Base-by-base conservation (phyloP, 2,888 invertebrate genomes). In the Cataglyphis livida region DNA sequence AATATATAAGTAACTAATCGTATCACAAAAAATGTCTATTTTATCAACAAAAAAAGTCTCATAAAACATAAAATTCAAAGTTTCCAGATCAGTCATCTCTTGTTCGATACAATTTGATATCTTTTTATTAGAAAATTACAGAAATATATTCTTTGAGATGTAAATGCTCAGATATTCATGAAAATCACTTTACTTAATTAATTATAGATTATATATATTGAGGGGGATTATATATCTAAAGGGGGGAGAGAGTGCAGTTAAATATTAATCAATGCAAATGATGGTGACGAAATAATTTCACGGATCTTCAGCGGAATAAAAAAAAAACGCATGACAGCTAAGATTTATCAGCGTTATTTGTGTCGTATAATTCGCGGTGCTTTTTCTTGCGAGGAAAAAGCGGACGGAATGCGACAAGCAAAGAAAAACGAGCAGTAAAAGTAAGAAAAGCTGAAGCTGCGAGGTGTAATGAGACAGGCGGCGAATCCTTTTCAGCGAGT, bases 301-400 rank as follows among this genome's bases (percentile, higher is more conserved):
- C 74, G 18, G 35, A 75, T 65, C 38, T 38, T 65, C 12, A 3
- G n/a, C 18, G 10, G 10, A 62, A 62, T 32, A 44, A 64, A 75
- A 62, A 21, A 64, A 75, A 75, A 64, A 25, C 15, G 62, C n/a
- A 59, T 15, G 35, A 18, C 6, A 35, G 12, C 28, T 18, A 64
- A 75, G 12, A 75, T 75, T 75, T 65, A 75, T 12, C 25, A 18
- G 35, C 32, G 25, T 75, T 75, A 51, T 75, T 51, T 64, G 51
- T 64, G 51, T 54, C 51, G 25, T 28, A 51, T 75, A 64, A 64
- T 61, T 64, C 51, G 9, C 15, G 18, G 18, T 28, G 44, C 44
- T 54, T 51, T 35, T 38, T 28, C 3, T 25, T 6, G 51, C 21
- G 12, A 44, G 64, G 15, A 51, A 65, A 35, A 41, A 73, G 18